Conservation (phyloP, 1,140 invertebrate genomes). For the Uloborus diversus region DNA sequence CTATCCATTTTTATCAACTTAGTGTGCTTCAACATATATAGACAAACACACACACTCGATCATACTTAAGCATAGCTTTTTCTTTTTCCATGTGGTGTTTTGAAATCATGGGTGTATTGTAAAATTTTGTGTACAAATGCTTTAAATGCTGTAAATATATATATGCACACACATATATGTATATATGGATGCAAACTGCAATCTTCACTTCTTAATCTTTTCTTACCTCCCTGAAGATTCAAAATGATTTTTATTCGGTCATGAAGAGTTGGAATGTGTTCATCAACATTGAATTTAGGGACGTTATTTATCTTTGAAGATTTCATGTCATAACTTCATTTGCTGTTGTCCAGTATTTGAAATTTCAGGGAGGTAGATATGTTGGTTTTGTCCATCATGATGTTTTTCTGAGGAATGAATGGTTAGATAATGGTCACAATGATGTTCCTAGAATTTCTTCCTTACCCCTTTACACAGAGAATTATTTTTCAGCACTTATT, state of each 20-base stretch:
- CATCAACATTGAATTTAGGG: not conserved
- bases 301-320: conserved; percentile 39
- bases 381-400: conserved; percentile 34
- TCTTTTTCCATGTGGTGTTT: too few species aligned
- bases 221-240: conserved; percentile 50
- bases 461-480: conserved; percentile 4
- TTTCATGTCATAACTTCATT: conserved; percentile 38
- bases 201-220: conserved; percentile 32
- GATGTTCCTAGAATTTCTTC: conserved; percentile 32
- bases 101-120: too few species aligned
- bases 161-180: conserved; percentile 47
- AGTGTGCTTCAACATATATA: not conserved
- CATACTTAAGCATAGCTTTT: conserved; percentile 17
- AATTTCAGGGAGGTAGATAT: conserved; percentile 45
- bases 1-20: too few species aligned
- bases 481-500: conserved; percentile 30
- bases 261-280: conserved; percentile 35
- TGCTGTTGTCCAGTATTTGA: conserved; percentile 43
- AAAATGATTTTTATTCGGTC: conserved; percentile 45
- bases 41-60: conserved; percentile 23
- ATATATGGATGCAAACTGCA: conserved; percentile 44
- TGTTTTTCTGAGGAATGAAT: conserved; percentile 16
- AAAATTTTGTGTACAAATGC: too few species aligned
- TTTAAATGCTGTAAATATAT: too few species aligned
- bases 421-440: conserved; percentile 34